Percentiles rank a stretch among this genome's conserved stretches.
These are phyloP conservation scores for Cotesia glomerata DNA, from an alignment of 1,140 invertebrate genomes.

Conservation along the genomic window DNA sequence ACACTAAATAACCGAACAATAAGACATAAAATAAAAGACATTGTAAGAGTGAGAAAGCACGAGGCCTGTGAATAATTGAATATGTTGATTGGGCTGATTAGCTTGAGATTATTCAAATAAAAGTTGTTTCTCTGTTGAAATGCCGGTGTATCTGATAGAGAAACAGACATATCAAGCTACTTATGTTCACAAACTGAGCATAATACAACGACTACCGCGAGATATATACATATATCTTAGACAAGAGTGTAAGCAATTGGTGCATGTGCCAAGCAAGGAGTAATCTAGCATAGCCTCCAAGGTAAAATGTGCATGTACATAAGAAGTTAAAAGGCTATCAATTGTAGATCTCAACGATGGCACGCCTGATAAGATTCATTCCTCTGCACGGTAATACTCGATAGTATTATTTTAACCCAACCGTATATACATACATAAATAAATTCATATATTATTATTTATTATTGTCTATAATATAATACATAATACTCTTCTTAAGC, in stretches of 20 bases:
- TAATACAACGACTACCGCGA: too few species aligned
- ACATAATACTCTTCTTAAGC: background rate
- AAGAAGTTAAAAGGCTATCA: constrained; percentile 33
- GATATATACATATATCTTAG: background rate
- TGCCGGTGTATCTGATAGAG: constrained; percentile 33
- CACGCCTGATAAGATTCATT: constrained; percentile 28
- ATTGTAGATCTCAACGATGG: constrained; percentile 15
- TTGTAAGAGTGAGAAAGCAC: constrained; percentile 19
- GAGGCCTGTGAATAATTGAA: constrained; percentile 37
- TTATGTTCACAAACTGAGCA: too few species aligned
- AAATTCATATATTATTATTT: too few species aligned
- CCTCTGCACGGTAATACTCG: constrained; percentile 7
- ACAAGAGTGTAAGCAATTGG: constrained; percentile 20
- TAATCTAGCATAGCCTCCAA: constrained; percentile 8
- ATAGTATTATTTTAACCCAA: constrained; percentile 15
- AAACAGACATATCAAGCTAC: constrained; percentile 8
- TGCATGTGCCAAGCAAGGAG: constrained; percentile 19
- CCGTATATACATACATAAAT: background rate
- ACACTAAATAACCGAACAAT: too few species aligned
- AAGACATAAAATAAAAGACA: background rate
- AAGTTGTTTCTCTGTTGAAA: constrained; percentile 33
- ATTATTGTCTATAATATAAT: background rate
- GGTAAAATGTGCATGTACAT: constrained; percentile 11
- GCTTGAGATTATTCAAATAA: constrained; percentile 36
- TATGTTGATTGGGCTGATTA: constrained; percentile 39